Base-by-base conservation (phyloP, 1,140 invertebrate species). In the Heliconius himera region DNA sequence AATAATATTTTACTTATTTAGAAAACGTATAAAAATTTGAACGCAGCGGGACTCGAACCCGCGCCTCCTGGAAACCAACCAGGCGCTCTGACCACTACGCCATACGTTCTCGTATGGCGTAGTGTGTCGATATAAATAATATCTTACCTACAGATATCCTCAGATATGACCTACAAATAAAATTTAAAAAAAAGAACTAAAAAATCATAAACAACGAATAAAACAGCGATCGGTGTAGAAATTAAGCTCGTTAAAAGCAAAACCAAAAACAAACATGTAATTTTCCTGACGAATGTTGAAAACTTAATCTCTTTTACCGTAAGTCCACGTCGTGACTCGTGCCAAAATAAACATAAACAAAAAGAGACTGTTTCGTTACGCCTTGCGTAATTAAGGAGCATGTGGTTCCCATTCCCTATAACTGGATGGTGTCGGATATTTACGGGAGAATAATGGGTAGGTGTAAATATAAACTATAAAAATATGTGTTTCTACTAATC, bases 341-440 rank as follows among this genome's bases (percentile, higher is more conserved):
- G 88, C 88, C 87, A 89, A 89, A 82, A 81, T 84, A 89, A 89
- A 88, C 60, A 66, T 29, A 66, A 66, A 66, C 86, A 88, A 84
- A 82, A 86, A 80, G 76, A 79, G 74, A 83, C 81, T 81, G 80
- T 84, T 85, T 79, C 81, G 79, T 84, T 83, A 83, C 80, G 83
- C 70, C 38, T 85, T 83, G 84, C 85, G 84, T 84, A 87, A 87
- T 87, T 88, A 87, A 84, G 83, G 54, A 83, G 81, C 83, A 87
- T 88, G 82, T 87, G 87, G 82, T 85, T 78, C 82, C 70, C 81
- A 79, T 85, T 82, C 77, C 54, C 81, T 79, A 83, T 78, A 81
- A 77, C 73, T 78, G 76, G 49, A 74, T 54, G 75, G 73, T 78
- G 76, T 83, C 36, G 54, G 76, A 81, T 78, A 80, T 66, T 80